Evolutionary conservation across 2,888 invertebrate genomes (phyloP).

Genomic region (Altica lythri): DNA sequence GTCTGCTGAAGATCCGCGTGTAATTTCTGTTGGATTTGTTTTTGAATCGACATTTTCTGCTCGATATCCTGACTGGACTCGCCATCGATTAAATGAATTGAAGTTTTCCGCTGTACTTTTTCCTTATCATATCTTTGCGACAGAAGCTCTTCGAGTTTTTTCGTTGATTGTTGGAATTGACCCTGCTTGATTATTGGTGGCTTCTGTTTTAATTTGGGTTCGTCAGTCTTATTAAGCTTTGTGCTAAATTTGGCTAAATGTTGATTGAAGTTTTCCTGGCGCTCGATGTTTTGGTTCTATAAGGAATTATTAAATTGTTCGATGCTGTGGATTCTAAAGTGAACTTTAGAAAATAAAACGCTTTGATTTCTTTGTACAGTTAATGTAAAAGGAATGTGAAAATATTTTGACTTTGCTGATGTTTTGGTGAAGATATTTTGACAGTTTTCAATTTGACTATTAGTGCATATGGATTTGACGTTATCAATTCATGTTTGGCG

Average conservation of each 20-base stretch:
- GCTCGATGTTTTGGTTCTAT: constrained; percentile 28
- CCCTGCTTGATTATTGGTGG: constrained; percentile 51
- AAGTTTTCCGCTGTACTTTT: constrained; percentile 47
- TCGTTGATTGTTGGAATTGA: constrained; percentile 57
- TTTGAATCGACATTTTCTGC: constrained; percentile 55
- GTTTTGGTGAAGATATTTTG: too few species aligned
- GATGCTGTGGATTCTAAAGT: too few species aligned
- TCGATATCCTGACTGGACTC: constrained; percentile 51
- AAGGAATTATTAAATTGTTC: too few species aligned
- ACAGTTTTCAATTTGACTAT: too few species aligned
- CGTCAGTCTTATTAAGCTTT: constrained; percentile 41
- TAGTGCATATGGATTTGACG: too few species aligned
- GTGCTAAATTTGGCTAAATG: constrained; percentile 35
- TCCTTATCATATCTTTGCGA: constrained; percentile 56
- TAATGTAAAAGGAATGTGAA: too few species aligned
- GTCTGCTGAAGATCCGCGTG: constrained; percentile 59
- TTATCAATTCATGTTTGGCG: too few species aligned
- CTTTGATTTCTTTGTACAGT: too few species aligned
- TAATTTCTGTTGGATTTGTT: constrained; percentile 57
- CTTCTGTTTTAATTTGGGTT: constrained; percentile 43
- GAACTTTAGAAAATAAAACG: too few species aligned
- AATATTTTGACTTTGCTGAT: too few species aligned
- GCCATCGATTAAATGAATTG: constrained; percentile 48
- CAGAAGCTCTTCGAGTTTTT: constrained; percentile 57
- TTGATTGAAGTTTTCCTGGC: constrained; percentile 34